Percentiles rank a stretch among this genome's conserved stretches.
Conservation (phyloP, 2,888 invertebrate species). For the Cosmorhoe ocellata region DNA sequence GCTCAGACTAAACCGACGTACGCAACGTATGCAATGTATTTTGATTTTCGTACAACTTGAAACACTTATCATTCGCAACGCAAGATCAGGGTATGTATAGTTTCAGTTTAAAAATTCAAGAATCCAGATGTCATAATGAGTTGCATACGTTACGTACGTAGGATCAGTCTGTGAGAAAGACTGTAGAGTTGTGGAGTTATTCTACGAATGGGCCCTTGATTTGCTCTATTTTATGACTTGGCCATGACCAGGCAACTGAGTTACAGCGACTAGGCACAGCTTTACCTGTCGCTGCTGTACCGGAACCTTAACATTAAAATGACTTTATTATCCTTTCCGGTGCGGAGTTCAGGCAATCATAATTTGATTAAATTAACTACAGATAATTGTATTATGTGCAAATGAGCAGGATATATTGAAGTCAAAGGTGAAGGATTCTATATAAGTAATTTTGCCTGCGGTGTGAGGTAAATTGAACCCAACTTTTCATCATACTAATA, state of each 20-base stretch:
- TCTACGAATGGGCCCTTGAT: background rate
- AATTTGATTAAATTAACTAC: constrained; percentile 30
- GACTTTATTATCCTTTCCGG: constrained; percentile 33
- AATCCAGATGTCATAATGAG: too few species aligned
- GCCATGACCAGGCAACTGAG: constrained; percentile 53
- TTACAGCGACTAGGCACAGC: constrained; percentile 9
- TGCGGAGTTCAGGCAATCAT: constrained; percentile 17
- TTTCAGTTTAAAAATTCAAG: too few species aligned
- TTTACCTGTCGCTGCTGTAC: constrained; percentile 15
- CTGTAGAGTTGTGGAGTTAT: background rate
- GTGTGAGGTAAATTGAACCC: too few species aligned
- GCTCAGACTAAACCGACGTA: too few species aligned
- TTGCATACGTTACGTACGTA: too few species aligned
- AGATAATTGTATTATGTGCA: constrained; percentile 28
- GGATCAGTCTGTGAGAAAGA: too few species aligned
- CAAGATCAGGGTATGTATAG: too few species aligned
- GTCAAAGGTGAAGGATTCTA: constrained; percentile 19
- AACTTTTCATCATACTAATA: too few species aligned
- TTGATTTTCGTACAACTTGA: too few species aligned
- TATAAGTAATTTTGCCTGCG: background rate
- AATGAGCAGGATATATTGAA: constrained; percentile 15
- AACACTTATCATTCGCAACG: too few species aligned
- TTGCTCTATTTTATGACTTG: constrained; percentile 60
- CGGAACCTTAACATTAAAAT: constrained; percentile 31
- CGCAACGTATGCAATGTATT: too few species aligned